Percentiles rank a stretch among this genome's conserved stretches.
Conservation (phyloP, 2,113 vertebrate genomes). For the Colistium nudipinnis region DNA sequence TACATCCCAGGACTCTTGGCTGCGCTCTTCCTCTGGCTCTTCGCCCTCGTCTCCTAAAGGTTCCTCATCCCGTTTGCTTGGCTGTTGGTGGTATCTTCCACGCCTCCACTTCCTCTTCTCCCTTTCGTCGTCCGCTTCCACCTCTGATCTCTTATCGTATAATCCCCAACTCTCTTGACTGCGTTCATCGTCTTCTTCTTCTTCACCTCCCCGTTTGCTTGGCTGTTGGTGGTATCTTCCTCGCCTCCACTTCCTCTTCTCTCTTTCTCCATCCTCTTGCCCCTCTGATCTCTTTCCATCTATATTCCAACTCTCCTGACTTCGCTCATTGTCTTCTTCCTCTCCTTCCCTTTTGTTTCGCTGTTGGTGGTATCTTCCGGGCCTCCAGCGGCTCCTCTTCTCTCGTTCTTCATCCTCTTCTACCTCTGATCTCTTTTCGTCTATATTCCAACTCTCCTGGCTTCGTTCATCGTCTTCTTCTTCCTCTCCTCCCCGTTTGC, state of each 20-base stretch:
- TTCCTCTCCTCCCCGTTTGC: conserved; percentile 52
- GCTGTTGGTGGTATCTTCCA: conserved; percentile 49
- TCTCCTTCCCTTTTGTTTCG: conserved; percentile 63
- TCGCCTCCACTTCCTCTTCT: conserved; percentile 63
- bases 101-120: conserved; percentile 63
- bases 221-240: conserved; percentile 50
- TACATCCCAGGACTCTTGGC: conserved; percentile 73
- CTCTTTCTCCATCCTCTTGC: conserved; percentile 45
- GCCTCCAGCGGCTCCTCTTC: conserved; percentile 61
- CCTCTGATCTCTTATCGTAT: conserved; percentile 30
- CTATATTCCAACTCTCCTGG: conserved; percentile 72
- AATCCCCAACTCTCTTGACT: conserved; percentile 74
- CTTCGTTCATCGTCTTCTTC: conserved; percentile 63
- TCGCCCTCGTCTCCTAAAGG: conserved; percentile 40
- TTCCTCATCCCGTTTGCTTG: conserved; percentile 63
- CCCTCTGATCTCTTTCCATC: conserved; percentile 37
- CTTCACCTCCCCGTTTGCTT: conserved; percentile 64
- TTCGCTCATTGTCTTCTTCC: conserved; percentile 53
- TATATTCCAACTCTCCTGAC: conserved; percentile 73
- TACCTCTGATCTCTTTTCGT: conserved; percentile 33
- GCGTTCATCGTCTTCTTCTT: conserved; percentile 52
- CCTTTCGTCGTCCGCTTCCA: conserved; percentile 46
- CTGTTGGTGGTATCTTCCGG: conserved; percentile 50
- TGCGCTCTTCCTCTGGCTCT: conserved; percentile 54
- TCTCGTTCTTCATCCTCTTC: conserved; percentile 48